A percentile compares a stretch with the other conserved stretches of the same genome.
phyloP scores from a whole-genome alignment of 2,888 invertebrate genomes.

The Ceramica pisi region DNA sequence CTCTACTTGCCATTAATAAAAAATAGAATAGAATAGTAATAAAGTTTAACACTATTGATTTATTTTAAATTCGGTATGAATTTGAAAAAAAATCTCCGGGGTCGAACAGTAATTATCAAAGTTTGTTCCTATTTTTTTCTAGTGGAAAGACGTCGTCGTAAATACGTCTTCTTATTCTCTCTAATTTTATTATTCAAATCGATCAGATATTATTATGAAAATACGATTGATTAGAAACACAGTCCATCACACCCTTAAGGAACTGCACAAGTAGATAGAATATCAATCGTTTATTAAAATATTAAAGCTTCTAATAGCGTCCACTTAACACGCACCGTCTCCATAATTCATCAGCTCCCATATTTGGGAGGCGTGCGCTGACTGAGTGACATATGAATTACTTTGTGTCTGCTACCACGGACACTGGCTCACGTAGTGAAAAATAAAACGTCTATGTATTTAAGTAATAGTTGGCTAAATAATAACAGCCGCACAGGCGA shows the following conservation, averaged over 20 bases:
- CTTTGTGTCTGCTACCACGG: slow-evolving; percentile 55
- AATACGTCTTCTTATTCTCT: not conserved
- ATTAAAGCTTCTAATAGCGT: slow-evolving; percentile 46
- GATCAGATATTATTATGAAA: too few relatives aligned
- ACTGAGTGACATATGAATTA: slow-evolving; percentile 80
- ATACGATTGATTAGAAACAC: not conserved
- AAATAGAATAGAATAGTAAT: too few relatives aligned
- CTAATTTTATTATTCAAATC: too few relatives aligned
- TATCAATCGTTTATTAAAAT: slow-evolving; percentile 32
- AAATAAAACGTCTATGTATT: slow-evolving; percentile 19
- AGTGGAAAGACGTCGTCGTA: too few relatives aligned
- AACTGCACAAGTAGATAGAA: slow-evolving; percentile 23
- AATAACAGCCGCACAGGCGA: too few relatives aligned
- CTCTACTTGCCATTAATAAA: too few relatives aligned
- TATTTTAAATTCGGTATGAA: too few relatives aligned
- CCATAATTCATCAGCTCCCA: slow-evolving; percentile 76
- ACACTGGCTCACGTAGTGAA: slow-evolving; percentile 47
- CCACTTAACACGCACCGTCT: slow-evolving; percentile 66
- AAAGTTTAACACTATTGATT: too few relatives aligned
- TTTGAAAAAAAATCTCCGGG: too few relatives aligned
- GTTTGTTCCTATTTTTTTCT: too few relatives aligned
- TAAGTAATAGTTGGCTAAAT: slow-evolving; percentile 5
- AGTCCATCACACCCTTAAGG: slow-evolving; percentile 20
- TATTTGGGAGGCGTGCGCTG: slow-evolving; percentile 77
- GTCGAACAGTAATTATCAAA: too few relatives aligned